Percentiles rank a stretch among this genome's conserved stretches.
Evolutionary conservation across 2,797 vertebrate species (phyloP).

Genomic region (Strix occidentalis): DNA sequence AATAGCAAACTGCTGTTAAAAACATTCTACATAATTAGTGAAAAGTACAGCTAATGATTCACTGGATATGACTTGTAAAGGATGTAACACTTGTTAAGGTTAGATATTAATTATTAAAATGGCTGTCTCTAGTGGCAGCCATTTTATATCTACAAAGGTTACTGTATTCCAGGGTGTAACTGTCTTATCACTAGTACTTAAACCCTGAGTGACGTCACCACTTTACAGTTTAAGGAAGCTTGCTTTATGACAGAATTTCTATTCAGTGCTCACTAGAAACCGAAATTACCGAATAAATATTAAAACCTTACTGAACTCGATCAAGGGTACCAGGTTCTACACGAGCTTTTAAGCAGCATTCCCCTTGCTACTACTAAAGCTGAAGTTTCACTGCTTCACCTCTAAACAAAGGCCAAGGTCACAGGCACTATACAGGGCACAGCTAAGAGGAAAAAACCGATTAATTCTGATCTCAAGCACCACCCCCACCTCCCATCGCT

Average conservation of each 20-base stretch:
- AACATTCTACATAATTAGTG: accelerated
- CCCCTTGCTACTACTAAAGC: accelerated
- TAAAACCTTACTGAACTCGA: background rate
- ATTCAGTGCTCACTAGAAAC: accelerated
- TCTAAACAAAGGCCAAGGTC: background rate
- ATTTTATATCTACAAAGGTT: background rate
- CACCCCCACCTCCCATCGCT: accelerated
- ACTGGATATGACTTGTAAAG: accelerated
- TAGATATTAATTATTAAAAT: background rate
- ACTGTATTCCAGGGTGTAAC: background rate
- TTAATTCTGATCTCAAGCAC: accelerated
- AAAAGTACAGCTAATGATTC: background rate
- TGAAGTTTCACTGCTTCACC: background rate
- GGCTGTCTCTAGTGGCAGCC: background rate
- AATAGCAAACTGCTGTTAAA: background rate
- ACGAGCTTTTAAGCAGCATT: accelerated
- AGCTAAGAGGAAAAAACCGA: accelerated
- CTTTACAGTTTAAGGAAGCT: background rate
- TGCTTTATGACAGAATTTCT: accelerated
- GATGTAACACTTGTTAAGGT: accelerated
- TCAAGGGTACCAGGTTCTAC: accelerated
- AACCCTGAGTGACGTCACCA: accelerated
- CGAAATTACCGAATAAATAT: accelerated
- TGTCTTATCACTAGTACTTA: background rate
- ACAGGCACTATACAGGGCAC: accelerated